Base-by-base conservation (phyloP, 2,888 invertebrate species). In the Beris morrisii region DNA sequence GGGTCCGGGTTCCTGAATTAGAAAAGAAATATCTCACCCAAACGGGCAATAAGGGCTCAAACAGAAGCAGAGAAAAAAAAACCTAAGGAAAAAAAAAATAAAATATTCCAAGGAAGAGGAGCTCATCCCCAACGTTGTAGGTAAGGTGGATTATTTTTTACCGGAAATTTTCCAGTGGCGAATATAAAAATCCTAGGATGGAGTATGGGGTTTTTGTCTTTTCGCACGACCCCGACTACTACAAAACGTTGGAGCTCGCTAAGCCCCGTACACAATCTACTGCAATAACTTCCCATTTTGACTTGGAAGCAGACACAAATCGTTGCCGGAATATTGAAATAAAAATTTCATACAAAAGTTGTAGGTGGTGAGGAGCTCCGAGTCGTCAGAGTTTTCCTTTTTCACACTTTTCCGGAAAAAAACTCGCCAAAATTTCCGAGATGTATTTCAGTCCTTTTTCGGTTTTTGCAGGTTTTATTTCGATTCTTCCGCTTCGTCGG, bases 11-110 rank as follows among this genome's bases (percentile, higher is more conserved):
- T 30, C n/a, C 28, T 30, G 54, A 54, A 64, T 64, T 64, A 64
- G 50, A 64, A 12, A 64, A 64, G 61, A 64, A 57, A 66, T 66
- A 66, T 66, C 55, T 45, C 53, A 61, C 66, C 66, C 66, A 46
- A 53, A 59, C 48, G 66, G 46, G 66, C 55, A 32, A 66, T 66
- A 66, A 66, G 13, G 46, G 43, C 61, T 7, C 52, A 12, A 46
- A 32, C 44, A 59, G 50, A 31, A 59, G 5, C 48, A n/a, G 12
- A 13, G 43, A 59, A 59, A 59, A n/a, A 11, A 28, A 15, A 46
- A 31, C 30, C 46, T 4, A 32, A 32, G 32, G 7, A 32, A 7
- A 32, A 32, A 32, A 32, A 38, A 3, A 38, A 38, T 7, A 38
- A 38, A 38, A 38, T 38, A 38, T 38, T 38, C 38, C 1, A 38